phyloP scores from a whole-genome alignment of 2,888 invertebrate genomes.

The Tiliacea aurago region DNA sequence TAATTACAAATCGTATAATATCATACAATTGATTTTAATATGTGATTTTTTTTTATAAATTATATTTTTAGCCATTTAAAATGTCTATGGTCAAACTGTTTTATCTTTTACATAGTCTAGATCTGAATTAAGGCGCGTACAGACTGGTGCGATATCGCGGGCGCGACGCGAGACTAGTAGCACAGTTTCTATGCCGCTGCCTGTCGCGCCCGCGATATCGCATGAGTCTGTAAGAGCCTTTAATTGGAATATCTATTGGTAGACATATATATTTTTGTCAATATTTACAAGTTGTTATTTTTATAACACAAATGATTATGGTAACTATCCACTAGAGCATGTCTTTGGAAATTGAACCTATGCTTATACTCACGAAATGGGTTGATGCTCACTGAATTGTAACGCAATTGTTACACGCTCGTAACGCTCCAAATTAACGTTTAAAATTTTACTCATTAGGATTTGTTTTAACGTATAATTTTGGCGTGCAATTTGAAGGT shows the following conservation, averaged over 20 bases:
- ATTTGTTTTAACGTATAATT: neutral
- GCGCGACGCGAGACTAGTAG: too few species aligned
- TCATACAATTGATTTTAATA: slow-evolving; percentile 52
- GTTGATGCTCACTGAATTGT: slow-evolving; percentile 13
- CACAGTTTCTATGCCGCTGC: too few species aligned
- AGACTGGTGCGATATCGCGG: too few species aligned
- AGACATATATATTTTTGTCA: slow-evolving; percentile 15
- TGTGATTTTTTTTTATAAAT: slow-evolving; percentile 18
- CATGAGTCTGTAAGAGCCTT: too few species aligned
- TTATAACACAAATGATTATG: slow-evolving; percentile 1
- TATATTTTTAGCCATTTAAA: slow-evolving; percentile 17
- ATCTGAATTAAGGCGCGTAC: too few species aligned
- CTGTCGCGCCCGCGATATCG: too few species aligned
- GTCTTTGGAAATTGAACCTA: slow-evolving; percentile 5
- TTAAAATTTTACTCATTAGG: neutral
- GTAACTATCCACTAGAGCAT: slow-evolving; percentile 12
- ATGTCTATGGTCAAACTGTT: slow-evolving; percentile 33
- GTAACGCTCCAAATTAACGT: slow-evolving; percentile 7
- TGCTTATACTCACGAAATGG: slow-evolving; percentile 3
- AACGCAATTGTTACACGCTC: neutral
- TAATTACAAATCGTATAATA: slow-evolving; percentile 56
- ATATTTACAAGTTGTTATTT: slow-evolving; percentile 46
- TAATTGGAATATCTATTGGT: slow-evolving; percentile 37
- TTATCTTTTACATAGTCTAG: slow-evolving; percentile 29
- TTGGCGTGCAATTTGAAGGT: neutral